Evolutionary conservation across 2,797 vertebrate genomes (phyloP), one percentile per base, ranked within the genome.

Genomic region (Clamator glandarius): DNA sequence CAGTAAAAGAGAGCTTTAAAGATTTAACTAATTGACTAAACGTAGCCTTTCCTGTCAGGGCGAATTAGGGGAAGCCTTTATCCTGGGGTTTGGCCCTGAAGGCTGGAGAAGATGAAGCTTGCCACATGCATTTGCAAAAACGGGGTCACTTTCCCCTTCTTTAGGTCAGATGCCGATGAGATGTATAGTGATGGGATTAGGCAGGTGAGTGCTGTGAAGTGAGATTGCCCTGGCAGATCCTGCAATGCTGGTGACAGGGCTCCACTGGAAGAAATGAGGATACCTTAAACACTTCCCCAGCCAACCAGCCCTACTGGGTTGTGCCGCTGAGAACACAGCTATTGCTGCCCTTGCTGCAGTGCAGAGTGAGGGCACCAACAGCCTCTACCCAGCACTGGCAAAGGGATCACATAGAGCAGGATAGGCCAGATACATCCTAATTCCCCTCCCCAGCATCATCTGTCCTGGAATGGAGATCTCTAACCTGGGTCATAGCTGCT

Each of bases 21-120:
- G 79, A 41, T 93, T 92, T 77, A 83, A 85, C 81, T 96, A 93
- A 90, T 95, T 91, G 84, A 77, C 81, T 68, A 80, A 86, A 84
- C 9, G 83, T 68, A 94, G 93, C 74, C 82, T 93, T 85, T 85
- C 84, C 80, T 95, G 90, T 88, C 94, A 81, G 74, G 28, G 57
- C 1, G 2, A 64, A 92, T 96, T 90, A 95, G 41, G 62, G 41
- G 42, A 93, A 94, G 33, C 33, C 62, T 85, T 95, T 41, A 77
- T 70, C 51, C 70, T 66, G 64, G 54, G 35, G 81, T 83, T 52
- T 8, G 3, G 75, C 75, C 55, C 59, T 42, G 81, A 48, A 92
- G 31, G 29, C 62, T 26, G 35, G 62, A 79, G 77, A 74, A 84
- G 63, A 72, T 75, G 77, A 81, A 93, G 55, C 26, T 80, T 80